phyloP scores from a whole-genome alignment of 2,888 invertebrate genomes.

The Tetheella fluctuosa region DNA sequence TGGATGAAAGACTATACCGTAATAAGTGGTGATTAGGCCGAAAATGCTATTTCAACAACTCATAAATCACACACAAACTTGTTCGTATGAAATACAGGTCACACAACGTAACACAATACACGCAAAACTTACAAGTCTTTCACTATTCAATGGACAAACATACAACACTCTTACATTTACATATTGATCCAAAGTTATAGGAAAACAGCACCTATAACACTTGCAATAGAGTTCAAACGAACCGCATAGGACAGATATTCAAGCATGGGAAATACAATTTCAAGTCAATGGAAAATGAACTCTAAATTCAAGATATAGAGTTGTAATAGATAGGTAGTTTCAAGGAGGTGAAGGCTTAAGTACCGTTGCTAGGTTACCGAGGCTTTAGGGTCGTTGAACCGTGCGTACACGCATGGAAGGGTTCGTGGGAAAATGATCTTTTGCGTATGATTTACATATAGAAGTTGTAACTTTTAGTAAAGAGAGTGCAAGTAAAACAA shows the following conservation, averaged over 20 bases:
- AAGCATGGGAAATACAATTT: background rate
- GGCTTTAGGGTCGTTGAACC: constrained; percentile 56
- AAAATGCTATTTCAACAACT: background rate
- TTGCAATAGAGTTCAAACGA: background rate
- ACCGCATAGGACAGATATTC: background rate
- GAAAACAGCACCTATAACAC: background rate
- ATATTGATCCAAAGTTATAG: background rate
- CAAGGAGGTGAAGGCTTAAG: constrained; percentile 58
- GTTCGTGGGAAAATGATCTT: constrained; percentile 63
- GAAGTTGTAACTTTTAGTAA: background rate
- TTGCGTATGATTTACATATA: constrained; percentile 29
- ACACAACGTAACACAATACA: constrained; percentile 3
- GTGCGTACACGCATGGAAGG: constrained; percentile 53
- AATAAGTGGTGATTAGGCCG: background rate
- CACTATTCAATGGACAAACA: constrained; percentile 11
- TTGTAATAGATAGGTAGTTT: constrained; percentile 16
- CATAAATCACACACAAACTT: no score
- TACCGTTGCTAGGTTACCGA: constrained; percentile 67
- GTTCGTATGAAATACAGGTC: constrained; percentile 8
- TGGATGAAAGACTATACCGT: no score
- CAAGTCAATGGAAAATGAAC: constrained; percentile 18
- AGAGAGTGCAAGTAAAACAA: no score
- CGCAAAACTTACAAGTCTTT: constrained; percentile 3
- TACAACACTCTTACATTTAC: background rate
- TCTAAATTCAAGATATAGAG: constrained; percentile 13